phyloP scores from a whole-genome alignment of 2,797 vertebrate species.

The Allobates femoralis region DNA sequence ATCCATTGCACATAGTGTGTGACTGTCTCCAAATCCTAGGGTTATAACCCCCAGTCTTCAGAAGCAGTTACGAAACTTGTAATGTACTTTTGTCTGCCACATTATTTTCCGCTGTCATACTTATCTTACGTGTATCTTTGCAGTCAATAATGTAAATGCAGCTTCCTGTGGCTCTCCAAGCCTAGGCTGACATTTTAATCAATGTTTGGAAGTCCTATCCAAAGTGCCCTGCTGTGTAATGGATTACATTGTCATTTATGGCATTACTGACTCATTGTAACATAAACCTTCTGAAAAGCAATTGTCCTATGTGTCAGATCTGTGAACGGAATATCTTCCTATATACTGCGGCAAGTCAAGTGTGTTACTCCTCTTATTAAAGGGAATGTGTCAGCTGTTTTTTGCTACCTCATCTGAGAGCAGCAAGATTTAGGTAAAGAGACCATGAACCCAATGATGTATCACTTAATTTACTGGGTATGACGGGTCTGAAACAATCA shows the following conservation, averaged over 20 bases:
- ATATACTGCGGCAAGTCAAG: neutral
- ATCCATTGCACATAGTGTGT: neutral
- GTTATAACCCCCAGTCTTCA: neutral
- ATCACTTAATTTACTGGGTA: too few species aligned
- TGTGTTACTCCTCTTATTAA: neutral
- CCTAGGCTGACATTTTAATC: slow-evolving; percentile 34
- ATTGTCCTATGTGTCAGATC: neutral
- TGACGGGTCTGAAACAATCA: too few species aligned
- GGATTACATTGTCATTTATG: slow-evolving; percentile 8
- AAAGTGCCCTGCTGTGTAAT: slow-evolving; percentile 22
- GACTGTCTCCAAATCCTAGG: neutral
- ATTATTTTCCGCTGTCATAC: slow-evolving; percentile 24
- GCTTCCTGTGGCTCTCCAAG: slow-evolving; percentile 14
- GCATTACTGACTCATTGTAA: slow-evolving; percentile 27
- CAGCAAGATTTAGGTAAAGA: too few species aligned
- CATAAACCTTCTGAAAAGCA: neutral
- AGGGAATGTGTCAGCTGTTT: too few species aligned
- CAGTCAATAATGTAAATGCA: slow-evolving; percentile 30
- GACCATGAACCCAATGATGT: too few species aligned
- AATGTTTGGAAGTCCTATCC: slow-evolving; percentile 12
- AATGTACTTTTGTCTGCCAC: slow-evolving; percentile 3
- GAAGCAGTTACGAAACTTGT: neutral
- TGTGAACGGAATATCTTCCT: neutral
- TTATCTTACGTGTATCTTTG: neutral
- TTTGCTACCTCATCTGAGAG: too few species aligned